phyloP scores from a whole-genome alignment of 2,113 vertebrate genomes.

The Salvelinus alpinus region DNA sequence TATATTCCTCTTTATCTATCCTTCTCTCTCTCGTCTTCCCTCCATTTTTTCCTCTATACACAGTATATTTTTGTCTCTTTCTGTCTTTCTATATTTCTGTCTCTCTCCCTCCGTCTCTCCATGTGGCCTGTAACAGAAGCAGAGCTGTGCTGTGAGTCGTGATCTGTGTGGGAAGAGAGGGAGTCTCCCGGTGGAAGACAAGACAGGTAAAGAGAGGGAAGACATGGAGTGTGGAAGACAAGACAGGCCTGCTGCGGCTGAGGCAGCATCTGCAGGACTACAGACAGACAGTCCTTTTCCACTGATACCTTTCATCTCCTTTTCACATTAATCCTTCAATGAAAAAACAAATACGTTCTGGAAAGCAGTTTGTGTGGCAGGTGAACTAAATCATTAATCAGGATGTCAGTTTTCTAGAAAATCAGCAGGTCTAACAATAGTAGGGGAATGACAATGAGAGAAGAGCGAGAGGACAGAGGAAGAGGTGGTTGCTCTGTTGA shows the following conservation, averaged over 20 bases:
- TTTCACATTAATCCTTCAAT: not conserved
- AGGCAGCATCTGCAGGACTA: constrained; percentile 43
- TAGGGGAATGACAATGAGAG: not conserved
- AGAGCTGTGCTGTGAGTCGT: constrained; percentile 49
- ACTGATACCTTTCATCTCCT: not conserved
- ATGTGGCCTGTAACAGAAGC: constrained; percentile 49
- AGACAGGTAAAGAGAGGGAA: not conserved
- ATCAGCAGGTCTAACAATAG: constrained; percentile 13
- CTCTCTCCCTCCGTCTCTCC: constrained; percentile 23
- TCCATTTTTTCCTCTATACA: too few relatives aligned
- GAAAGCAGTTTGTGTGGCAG: constrained; percentile 37
- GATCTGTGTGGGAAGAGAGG: constrained; percentile 24
- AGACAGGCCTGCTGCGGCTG: constrained; percentile 11
- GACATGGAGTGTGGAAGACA: too few relatives aligned
- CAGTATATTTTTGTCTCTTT: too few relatives aligned
- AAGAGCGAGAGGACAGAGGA: not conserved
- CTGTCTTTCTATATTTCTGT: not conserved
- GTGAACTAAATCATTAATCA: constrained; percentile 55
- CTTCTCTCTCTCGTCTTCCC: not conserved
- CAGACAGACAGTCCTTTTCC: constrained; percentile 48
- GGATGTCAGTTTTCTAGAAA: constrained; percentile 47
- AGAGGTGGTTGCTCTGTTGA: not conserved
- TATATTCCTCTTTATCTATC: not conserved
- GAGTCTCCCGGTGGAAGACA: constrained; percentile 34
- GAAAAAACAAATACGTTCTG: too few relatives aligned